phyloP scores from a whole-genome alignment of 2,888 invertebrate genomes.

The Eilema griseolum region DNA sequence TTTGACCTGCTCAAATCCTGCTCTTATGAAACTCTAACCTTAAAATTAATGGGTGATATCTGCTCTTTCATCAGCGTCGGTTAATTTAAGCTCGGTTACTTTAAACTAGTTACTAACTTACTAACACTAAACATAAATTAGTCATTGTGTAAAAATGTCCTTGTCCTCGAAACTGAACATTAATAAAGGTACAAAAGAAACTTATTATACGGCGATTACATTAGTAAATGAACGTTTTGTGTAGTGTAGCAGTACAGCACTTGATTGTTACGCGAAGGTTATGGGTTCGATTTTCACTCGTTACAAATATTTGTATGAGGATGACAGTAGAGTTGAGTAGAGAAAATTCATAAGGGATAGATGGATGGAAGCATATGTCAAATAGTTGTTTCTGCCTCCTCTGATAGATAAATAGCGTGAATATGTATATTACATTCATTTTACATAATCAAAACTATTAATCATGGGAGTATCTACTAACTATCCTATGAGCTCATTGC shows the following conservation, averaged over 20 bases:
- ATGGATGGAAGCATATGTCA: neutral
- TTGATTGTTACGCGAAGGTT: neutral
- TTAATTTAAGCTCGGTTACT: neutral
- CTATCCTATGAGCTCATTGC: too few relatives aligned
- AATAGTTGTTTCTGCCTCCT: neutral
- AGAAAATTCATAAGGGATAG: too few relatives aligned
- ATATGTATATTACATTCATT: too few relatives aligned
- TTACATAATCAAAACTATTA: neutral
- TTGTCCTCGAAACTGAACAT: neutral
- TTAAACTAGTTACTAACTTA: neutral
- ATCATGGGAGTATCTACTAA: too few relatives aligned
- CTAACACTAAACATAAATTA: neutral
- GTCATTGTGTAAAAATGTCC: conserved; percentile 1
- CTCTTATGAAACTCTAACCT: too few relatives aligned
- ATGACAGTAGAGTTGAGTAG: too few relatives aligned
- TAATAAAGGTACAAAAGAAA: conserved; percentile 6
- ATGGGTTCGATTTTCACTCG: neutral
- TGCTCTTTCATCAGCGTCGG: neutral
- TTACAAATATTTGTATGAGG: neutral
- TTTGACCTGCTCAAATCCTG: too few relatives aligned
- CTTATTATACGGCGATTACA: neutral
- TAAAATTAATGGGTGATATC: too few relatives aligned
- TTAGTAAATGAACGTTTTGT: neutral
- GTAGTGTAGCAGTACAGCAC: neutral
- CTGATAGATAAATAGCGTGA: neutral